Evolutionary conservation across 2,113 vertebrate genomes (phyloP), one percentile per base, ranked within the genome.

Genomic region (Ceratotherium simum): DNA sequence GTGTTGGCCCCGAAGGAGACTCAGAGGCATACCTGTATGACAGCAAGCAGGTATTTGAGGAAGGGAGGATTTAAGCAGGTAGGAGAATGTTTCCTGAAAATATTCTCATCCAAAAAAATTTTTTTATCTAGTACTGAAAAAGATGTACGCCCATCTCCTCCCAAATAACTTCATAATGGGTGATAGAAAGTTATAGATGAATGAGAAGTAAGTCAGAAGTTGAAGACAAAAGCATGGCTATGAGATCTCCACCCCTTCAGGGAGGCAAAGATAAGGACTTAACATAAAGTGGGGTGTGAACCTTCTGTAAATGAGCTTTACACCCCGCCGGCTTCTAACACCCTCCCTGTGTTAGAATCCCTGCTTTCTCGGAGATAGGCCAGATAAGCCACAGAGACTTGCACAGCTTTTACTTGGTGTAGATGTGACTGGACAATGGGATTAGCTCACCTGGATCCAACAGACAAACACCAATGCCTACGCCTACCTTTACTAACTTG

Each of bases 241-340:
- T 54, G 65, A 92, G 65, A 54, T 25, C 64, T 78, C 78, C 64
- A 72, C 70, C 81, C 78, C 46, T 78, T 78, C n/a, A 48, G 62
- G 72, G 94, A 96, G 36, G 33, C 65, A 96, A 65, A 95, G 81
- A 90, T 92, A 96, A 98, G 70, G n/a, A 70, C 31, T 96, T 65
- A 94, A 72, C 92, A 78, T 72, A 92, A 96, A 60, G 1, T 6
- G 9, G 54, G 94, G 65, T n/a, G 60, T 88, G 81, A 72, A 39
- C 46, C 27, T 97, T 92, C 54, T 3, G 8, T 90, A 48, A 92
- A 46, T 36, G 64, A 82, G 51, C n/a, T 69, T 90, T n/a, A 56
- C 0, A 73, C n/a, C 27, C 64, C 31, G 31, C 31, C 39, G 72
- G 46, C 8, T 92, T 62, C 82, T 72, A 75, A 65, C 13, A 36